Evolutionary conservation across 2,113 vertebrate genomes (phyloP).

Genomic region (Dinomys branickii): DNA sequence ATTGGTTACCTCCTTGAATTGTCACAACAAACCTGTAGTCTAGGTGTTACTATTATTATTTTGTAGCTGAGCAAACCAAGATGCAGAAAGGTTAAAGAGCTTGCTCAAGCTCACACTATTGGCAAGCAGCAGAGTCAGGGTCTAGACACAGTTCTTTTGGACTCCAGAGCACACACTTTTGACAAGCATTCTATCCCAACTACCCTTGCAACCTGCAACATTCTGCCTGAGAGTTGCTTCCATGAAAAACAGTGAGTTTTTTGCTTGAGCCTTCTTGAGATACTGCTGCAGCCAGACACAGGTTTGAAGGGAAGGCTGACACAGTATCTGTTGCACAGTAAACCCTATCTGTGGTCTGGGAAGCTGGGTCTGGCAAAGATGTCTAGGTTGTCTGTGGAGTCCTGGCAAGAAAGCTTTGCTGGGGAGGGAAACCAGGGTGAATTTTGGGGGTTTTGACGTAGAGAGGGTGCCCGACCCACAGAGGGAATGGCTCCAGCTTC

Average conservation of each 20-base stretch:
- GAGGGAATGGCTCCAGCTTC: conserved; percentile 23
- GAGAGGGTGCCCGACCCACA: neutral
- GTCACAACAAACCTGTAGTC: neutral
- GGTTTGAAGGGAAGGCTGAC: neutral
- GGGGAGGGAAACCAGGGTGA: neutral
- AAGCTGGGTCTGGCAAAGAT: neutral
- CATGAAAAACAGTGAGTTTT: neutral
- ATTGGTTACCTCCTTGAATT: neutral
- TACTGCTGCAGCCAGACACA: neutral
- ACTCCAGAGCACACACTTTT: neutral
- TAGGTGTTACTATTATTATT: neutral
- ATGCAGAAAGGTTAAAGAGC: neutral
- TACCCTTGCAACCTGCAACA: neutral
- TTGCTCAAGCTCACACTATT: neutral
- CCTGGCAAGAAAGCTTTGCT: neutral
- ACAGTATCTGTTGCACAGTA: too few relatives aligned
- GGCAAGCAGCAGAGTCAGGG: neutral
- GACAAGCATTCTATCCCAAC: neutral
- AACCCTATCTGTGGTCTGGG: neutral
- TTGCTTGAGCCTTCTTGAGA: neutral
- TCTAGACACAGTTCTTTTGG: neutral
- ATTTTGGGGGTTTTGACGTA: neutral
- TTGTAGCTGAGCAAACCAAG: neutral
- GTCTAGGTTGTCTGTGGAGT: neutral
- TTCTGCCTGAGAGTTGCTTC: neutral